Evolutionary conservation across 2,888 invertebrate species (phyloP), one percentile per base, ranked within the genome.

Genomic region (Anarsia innoxiella): DNA sequence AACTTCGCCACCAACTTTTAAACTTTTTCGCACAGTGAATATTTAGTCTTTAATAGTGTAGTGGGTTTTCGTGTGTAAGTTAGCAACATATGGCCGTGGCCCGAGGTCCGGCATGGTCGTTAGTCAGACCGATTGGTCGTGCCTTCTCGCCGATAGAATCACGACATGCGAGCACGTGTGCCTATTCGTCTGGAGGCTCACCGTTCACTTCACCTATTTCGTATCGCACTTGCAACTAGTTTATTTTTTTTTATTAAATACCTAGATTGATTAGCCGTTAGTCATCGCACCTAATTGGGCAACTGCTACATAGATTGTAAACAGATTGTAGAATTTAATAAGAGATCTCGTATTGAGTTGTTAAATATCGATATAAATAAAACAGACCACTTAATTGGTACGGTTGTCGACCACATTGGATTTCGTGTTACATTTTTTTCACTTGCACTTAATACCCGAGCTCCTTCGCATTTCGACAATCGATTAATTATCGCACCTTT

Each of bases 181-280:
- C 59, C 68, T 67, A 63, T 66, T 60, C 54, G 59, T 62, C 68
- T 71, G 70, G 76, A 75, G 75, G 70, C 66, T 74, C 74, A 71
- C 76, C 83, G 62, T 74, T 84, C 83, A 80, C 83, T 78, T 82
- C 68, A 67, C 71, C 72, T 74, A 75, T 74, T 73, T 64, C 59
- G 66, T 68, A 66, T 68, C 61, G 61, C 59, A 72, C 66, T 67
- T 68, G 66, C 60, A 63, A 52, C 63, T 49, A 53, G 59, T 53
- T 54, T 41, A 45, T 55, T 63, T 66, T 64, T 60, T 64, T 72
- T 66, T 60, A 60, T 64, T 69, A n/a, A 67, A 66, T 67, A 56
- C 53, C 48, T 46, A 44, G 19, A 14, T 23, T 4, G 13, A 13
- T 23, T 25, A 34, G 29, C 16, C 49, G 61, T 70, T 69, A 72